Evolutionary conservation across 2,113 vertebrate genomes (phyloP).

Genomic region (Numenius arquata): DNA sequence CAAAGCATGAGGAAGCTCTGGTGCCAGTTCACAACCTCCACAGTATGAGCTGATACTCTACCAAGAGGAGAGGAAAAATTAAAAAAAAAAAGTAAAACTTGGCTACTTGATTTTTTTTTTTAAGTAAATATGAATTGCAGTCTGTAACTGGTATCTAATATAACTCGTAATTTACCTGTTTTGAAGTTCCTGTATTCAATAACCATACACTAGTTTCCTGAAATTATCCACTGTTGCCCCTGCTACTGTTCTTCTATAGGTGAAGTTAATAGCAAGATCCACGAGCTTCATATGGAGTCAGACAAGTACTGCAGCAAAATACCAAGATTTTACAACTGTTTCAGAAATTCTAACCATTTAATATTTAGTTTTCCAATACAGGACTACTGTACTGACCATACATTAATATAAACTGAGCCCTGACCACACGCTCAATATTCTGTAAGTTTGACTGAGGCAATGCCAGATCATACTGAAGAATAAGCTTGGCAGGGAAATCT

Average conservation of each 20-base stretch:
- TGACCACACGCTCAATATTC: neutral
- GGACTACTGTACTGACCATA: neutral
- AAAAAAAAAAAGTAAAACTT: neutral
- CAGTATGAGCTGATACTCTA: neutral
- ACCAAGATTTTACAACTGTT: neutral
- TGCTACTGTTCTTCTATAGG: neutral
- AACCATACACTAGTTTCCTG: neutral
- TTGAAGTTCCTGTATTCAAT: neutral
- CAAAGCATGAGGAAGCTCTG: neutral
- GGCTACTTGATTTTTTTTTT: too few relatives aligned
- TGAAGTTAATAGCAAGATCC: neutral
- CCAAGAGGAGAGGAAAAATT: neutral
- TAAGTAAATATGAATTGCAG: neutral
- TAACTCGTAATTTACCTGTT: neutral
- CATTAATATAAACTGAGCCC: neutral
- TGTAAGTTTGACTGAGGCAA: neutral
- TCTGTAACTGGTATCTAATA: neutral
- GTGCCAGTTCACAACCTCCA: neutral
- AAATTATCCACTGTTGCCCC: neutral
- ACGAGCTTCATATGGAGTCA: neutral
- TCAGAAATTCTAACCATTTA: neutral
- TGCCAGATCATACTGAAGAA: neutral
- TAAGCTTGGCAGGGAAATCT: neutral
- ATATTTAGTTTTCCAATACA: neutral
- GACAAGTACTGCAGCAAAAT: neutral